These are phyloP conservation scores for Zaprionus taronus DNA, from an alignment of 1,140 invertebrate species.

Conservation along the genomic window DNA sequence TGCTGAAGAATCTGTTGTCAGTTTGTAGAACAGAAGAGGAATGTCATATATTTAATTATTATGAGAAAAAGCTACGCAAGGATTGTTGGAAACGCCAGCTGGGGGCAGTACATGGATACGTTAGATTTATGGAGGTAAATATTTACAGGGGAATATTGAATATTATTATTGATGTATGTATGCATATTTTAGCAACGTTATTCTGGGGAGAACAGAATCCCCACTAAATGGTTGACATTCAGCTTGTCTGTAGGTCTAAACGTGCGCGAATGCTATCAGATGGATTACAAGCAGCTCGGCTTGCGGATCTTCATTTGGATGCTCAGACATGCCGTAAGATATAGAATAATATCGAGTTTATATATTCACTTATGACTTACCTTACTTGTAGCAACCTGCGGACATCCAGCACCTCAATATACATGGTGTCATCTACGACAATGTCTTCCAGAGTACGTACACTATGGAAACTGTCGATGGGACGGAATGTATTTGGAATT, in stretches of 20 bases:
- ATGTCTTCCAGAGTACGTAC: constrained; percentile 58
- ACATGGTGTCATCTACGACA: constrained; percentile 65
- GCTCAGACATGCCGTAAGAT: constrained; percentile 50
- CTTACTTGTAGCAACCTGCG: constrained; percentile 25
- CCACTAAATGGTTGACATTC: constrained; percentile 51
- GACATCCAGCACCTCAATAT: constrained; percentile 63
- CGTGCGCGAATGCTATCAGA: constrained; percentile 55
- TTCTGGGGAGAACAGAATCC: constrained; percentile 35
- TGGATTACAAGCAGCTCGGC: constrained; percentile 55
- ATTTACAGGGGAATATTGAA: background rate
- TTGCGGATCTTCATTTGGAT: constrained; percentile 56
- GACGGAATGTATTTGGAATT: constrained; percentile 54
- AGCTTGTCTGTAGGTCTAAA: constrained; percentile 62
- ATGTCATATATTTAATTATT: constrained; percentile 50
- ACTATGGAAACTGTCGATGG: constrained; percentile 51
- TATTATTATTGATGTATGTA: background rate
- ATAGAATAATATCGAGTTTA: background rate
- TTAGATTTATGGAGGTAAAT: constrained; percentile 58
- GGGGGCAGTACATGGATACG: constrained; percentile 61
- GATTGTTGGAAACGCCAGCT: constrained; percentile 63
- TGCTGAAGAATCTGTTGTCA: constrained; percentile 34
- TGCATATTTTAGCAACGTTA: constrained; percentile 38
- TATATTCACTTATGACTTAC: background rate
- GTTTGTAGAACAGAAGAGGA: constrained; percentile 20
- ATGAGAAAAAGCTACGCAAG: constrained; percentile 54